Percentiles rank a stretch among this genome's conserved stretches.
These are phyloP conservation scores for Schlechtendalia chinensis DNA, from an alignment of 1,140 invertebrate species.

Conservation along the genomic window DNA sequence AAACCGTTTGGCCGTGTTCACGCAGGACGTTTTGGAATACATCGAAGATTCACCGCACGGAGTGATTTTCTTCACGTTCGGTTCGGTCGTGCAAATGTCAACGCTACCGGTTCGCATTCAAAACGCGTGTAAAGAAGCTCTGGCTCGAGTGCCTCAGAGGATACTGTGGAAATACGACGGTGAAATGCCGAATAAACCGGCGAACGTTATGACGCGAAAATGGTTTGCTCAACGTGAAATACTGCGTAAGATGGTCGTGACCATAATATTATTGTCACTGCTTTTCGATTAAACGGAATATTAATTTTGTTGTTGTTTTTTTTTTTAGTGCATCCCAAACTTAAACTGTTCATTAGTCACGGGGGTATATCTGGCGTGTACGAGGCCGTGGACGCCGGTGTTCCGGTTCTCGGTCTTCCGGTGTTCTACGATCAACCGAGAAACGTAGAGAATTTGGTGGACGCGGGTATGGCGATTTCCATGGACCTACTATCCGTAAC, in stretches of 20 bases:
- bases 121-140: conserved; percentile 53
- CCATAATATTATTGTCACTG: too few relatives aligned
- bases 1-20: too few relatives aligned
- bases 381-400: conserved; percentile 69
- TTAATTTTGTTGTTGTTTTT: not conserved
- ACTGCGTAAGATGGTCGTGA: conserved; percentile 56
- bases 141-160: conserved; percentile 57
- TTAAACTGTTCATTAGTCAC: conserved; percentile 69
- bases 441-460: conserved; percentile 56
- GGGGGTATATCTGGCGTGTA: conserved; percentile 69
- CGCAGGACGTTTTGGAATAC: conserved; percentile 52
- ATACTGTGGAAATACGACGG: conserved; percentile 61
- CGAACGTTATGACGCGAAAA: conserved; percentile 61
- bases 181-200: conserved; percentile 54
- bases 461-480: conserved; percentile 55
- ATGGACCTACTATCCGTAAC: conserved; percentile 56
- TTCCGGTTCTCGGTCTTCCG: conserved; percentile 70
- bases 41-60: conserved; percentile 54
- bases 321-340: conserved; percentile 63
- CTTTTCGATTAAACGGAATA: too few relatives aligned
- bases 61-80: conserved; percentile 69
- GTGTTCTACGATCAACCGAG: conserved; percentile 63
- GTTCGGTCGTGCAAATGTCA: conserved; percentile 56
- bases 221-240: conserved; percentile 67
- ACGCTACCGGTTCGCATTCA: not conserved